phyloP scores from a whole-genome alignment of 1,140 invertebrate genomes.

The Pseudoatta argentina region DNA sequence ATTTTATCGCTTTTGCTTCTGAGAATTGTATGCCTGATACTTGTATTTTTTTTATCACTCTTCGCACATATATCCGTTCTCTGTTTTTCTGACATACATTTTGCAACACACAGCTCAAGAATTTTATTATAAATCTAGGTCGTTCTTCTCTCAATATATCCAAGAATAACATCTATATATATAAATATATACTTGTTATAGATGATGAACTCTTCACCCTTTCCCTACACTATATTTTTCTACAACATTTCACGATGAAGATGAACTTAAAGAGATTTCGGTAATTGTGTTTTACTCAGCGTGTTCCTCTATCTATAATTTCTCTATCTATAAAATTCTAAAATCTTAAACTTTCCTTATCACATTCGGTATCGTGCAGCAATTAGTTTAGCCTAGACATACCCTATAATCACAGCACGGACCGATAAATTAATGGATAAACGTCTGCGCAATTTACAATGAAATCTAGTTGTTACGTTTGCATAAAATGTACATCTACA shows the following conservation, averaged over 20 bases:
- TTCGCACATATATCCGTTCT: slow-evolving; percentile 9
- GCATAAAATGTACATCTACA: slow-evolving; percentile 43
- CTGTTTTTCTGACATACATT: slow-evolving; percentile 50
- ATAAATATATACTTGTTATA: neutral
- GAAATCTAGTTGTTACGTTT: slow-evolving; percentile 46
- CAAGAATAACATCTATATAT: slow-evolving; percentile 19
- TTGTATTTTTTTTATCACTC: slow-evolving; percentile 42
- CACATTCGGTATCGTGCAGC: slow-evolving; percentile 55
- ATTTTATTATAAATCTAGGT: slow-evolving; percentile 43
- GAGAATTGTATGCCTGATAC: slow-evolving; percentile 59
- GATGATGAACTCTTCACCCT: slow-evolving; percentile 1
- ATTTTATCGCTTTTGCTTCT: slow-evolving; percentile 56
- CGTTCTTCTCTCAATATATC: slow-evolving; percentile 9
- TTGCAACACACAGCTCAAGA: slow-evolving; percentile 22
- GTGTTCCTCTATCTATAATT: neutral
- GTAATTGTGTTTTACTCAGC: neutral
- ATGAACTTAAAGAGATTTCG: neutral
- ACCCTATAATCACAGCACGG: slow-evolving; percentile 59
- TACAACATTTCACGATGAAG: neutral
- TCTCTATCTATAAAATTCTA: slow-evolving; percentile 23
- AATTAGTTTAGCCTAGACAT: slow-evolving; percentile 69
- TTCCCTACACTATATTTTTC: neutral
- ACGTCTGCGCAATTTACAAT: slow-evolving; percentile 38
- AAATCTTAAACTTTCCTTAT: slow-evolving; percentile 25
- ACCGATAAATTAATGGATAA: slow-evolving; percentile 40